These are phyloP conservation scores for Hippocampus mohnikei DNA, from an alignment of 2,113 vertebrate genomes.

Conservation along the genomic window DNA sequence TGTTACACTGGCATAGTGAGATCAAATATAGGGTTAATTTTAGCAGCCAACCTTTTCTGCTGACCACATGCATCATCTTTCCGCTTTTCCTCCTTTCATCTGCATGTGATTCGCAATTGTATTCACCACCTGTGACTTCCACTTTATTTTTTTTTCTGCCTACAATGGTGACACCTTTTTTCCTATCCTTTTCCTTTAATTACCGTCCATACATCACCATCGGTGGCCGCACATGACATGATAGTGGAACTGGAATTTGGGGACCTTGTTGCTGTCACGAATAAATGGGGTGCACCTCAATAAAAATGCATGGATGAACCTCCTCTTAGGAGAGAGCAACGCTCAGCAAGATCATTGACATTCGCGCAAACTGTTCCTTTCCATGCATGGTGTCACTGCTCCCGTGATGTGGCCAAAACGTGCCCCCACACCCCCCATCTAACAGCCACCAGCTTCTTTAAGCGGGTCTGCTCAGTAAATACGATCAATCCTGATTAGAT, in stretches of 20 bases:
- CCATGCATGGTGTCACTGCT: slow-evolving; percentile 41
- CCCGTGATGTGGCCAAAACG: slow-evolving; percentile 13
- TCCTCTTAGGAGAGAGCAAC: not conserved
- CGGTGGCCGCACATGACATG: not conserved
- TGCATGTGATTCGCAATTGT: slow-evolving; percentile 24
- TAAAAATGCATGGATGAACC: not conserved
- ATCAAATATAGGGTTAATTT: not conserved
- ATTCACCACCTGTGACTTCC: not conserved
- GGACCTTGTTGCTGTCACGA: not conserved
- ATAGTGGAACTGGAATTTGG: not conserved
- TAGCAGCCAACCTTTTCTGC: not conserved
- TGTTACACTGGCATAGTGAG: not conserved
- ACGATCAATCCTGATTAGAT: not conserved
- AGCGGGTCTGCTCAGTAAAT: not conserved
- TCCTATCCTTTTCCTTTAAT: not conserved
- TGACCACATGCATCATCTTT: slow-evolving; percentile 10
- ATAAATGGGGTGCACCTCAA: not conserved
- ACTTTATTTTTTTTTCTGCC: slow-evolving; percentile 8
- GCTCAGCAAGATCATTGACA: not conserved
- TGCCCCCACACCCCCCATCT: not conserved
- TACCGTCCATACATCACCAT: not conserved
- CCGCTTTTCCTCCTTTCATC: slow-evolving; percentile 7
- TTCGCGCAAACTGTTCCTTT: slow-evolving; percentile 1
- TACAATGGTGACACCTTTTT: slow-evolving; percentile 1
- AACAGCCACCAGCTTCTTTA: not conserved